Conservation (phyloP, 2,888 invertebrate species). For the Cotesia congregata region DNA sequence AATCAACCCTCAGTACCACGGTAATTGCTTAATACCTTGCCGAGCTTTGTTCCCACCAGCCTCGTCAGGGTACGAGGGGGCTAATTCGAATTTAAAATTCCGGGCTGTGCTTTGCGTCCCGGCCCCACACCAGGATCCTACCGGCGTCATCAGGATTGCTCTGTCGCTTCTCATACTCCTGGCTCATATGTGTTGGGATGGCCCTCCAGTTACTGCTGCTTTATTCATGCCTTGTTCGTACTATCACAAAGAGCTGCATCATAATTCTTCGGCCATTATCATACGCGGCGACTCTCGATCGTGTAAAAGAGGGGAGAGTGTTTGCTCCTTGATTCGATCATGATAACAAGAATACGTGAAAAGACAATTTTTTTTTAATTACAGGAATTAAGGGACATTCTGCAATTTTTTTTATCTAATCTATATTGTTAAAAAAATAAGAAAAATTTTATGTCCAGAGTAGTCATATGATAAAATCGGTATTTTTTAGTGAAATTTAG, state of each 20-base stretch:
- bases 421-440: no score
- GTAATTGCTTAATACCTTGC: slow-evolving; percentile 61
- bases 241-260: background rate
- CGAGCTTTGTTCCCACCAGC: slow-evolving; percentile 56
- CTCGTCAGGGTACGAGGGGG: slow-evolving; percentile 40
- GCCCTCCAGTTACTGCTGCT: slow-evolving; percentile 21
- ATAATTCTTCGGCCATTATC: background rate
- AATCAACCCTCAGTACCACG: slow-evolving; percentile 57
- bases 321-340: no score
- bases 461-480: no score
- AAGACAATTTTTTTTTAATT: no score
- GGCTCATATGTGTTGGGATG: slow-evolving; percentile 14
- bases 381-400: no score
- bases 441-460: no score
- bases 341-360: no score
- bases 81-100: slow-evolving; percentile 61
- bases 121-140: slow-evolving; percentile 16
- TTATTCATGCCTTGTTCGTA: slow-evolving; percentile 19
- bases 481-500: no score
- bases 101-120: slow-evolving; percentile 30
- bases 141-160: background rate
- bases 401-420: no score
- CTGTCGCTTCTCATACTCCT: no score
- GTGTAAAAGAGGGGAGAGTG: background rate
- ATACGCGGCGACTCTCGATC: background rate